A percentile compares a stretch with the other conserved stretches of the same genome.
phyloP scores from a whole-genome alignment of 2,888 invertebrate species.

The Tricholauxania praeusta region DNA sequence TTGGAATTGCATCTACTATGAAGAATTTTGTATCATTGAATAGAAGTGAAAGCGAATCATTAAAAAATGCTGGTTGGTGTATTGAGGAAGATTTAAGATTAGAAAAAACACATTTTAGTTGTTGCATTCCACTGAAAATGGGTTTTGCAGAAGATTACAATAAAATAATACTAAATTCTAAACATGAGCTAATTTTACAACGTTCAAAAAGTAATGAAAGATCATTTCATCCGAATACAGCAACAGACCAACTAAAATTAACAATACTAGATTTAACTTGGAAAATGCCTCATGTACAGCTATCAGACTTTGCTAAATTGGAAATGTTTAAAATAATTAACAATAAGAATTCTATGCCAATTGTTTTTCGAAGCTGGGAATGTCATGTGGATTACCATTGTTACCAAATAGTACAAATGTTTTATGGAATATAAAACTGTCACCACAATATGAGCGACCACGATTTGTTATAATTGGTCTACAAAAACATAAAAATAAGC shows the following conservation, averaged over 20 bases:
- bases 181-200: slow-evolving; percentile 25
- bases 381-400: no score
- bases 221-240: not conserved
- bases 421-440: no score
- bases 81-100: not conserved
- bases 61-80: slow-evolving; percentile 47
- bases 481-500: no score
- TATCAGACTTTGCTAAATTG: slow-evolving; percentile 1
- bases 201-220: not conserved
- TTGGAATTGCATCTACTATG: slow-evolving; percentile 57
- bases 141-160: slow-evolving; percentile 27
- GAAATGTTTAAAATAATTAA: slow-evolving; percentile 5
- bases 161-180: not conserved
- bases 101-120: slow-evolving; percentile 9
- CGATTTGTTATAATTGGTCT: no score
- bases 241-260: not conserved
- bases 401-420: no score
- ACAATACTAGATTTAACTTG: no score
- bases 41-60: slow-evolving; percentile 34
- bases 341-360: no score
- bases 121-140: slow-evolving; percentile 5
- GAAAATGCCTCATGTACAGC: not conserved
- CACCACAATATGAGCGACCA: no score
- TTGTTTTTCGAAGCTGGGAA: no score
- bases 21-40: slow-evolving; percentile 61